Percentiles rank a stretch among this genome's conserved stretches.
Conservation (phyloP, 1,140 invertebrate species). For the Liolophura sinensis region DNA sequence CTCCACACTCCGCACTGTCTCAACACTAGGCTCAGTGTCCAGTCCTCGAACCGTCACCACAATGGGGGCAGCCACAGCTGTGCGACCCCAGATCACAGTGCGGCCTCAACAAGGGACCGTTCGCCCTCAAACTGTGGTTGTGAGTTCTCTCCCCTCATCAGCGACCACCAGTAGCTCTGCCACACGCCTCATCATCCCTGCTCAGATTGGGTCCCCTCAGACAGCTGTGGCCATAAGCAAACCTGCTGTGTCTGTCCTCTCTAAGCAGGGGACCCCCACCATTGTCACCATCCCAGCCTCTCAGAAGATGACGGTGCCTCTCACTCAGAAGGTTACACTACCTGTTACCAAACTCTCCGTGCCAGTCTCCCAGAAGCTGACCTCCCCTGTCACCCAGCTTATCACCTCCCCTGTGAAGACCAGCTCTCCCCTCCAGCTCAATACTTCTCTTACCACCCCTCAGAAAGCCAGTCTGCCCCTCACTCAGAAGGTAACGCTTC, state of each 20-base stretch:
- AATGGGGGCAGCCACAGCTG: background rate
- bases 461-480: too few relatives aligned
- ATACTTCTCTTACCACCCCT: too few relatives aligned
- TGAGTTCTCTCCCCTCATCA: slow-evolving; percentile 15
- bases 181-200: background rate
- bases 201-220: too few relatives aligned
- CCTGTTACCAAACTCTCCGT: slow-evolving; percentile 28
- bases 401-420: too few relatives aligned
- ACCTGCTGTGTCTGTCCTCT: background rate
- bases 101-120: slow-evolving; percentile 21
- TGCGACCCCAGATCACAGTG: slow-evolving; percentile 1
- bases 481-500: too few relatives aligned
- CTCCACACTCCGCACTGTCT: slow-evolving; percentile 27
- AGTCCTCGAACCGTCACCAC: slow-evolving; percentile 12
- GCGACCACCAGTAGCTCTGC: slow-evolving; percentile 15
- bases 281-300: too few relatives aligned
- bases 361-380: slow-evolving; percentile 8
- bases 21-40: slow-evolving; percentile 15
- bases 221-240: slow-evolving; percentile 10
- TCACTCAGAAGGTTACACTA: slow-evolving; percentile 23
- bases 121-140: slow-evolving; percentile 23
- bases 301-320: slow-evolving; percentile 10
- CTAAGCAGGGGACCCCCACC: too few relatives aligned
- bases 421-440: too few relatives aligned
- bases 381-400: too few relatives aligned